phyloP scores from a whole-genome alignment of 2,797 vertebrate species.

The Cossypha dichroa region DNA sequence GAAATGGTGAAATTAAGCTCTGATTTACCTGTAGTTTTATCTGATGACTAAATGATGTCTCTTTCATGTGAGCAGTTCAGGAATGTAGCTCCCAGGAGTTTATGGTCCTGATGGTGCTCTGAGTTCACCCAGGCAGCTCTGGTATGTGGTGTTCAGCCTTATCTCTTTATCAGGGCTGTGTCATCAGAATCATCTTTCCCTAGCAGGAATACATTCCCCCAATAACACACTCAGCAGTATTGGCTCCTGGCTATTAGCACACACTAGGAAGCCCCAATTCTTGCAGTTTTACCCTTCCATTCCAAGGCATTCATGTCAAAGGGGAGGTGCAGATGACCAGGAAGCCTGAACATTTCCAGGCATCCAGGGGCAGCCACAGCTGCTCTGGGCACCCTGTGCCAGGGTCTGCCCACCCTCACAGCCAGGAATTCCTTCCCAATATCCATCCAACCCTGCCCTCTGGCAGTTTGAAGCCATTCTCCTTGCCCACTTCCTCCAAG shows the following conservation, averaged over 20 bases:
- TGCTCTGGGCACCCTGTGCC: too few relatives aligned
- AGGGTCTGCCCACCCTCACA: too few relatives aligned
- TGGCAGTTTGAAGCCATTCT: neutral
- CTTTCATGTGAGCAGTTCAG: neutral
- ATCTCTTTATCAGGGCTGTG: neutral
- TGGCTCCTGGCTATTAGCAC: neutral
- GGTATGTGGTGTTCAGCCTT: neutral
- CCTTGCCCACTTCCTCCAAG: neutral
- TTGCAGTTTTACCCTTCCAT: neutral
- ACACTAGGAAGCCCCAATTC: neutral
- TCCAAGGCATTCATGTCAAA: neutral
- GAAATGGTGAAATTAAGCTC: neutral
- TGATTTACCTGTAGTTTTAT: conserved; percentile 26
- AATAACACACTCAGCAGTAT: rapidly evolving
- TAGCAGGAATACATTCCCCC: neutral
- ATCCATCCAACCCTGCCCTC: neutral
- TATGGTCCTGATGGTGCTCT: neutral
- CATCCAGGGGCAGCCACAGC: neutral
- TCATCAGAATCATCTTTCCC: neutral
- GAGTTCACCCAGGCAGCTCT: neutral
- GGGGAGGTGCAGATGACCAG: neutral
- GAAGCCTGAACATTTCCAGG: neutral
- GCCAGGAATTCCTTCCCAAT: neutral
- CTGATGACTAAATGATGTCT: neutral
- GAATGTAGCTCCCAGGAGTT: neutral